A percentile compares a stretch with the other conserved stretches of the same genome.
phyloP scores from a whole-genome alignment of 2,113 vertebrate genomes.

The Lipotes vexillifer region DNA sequence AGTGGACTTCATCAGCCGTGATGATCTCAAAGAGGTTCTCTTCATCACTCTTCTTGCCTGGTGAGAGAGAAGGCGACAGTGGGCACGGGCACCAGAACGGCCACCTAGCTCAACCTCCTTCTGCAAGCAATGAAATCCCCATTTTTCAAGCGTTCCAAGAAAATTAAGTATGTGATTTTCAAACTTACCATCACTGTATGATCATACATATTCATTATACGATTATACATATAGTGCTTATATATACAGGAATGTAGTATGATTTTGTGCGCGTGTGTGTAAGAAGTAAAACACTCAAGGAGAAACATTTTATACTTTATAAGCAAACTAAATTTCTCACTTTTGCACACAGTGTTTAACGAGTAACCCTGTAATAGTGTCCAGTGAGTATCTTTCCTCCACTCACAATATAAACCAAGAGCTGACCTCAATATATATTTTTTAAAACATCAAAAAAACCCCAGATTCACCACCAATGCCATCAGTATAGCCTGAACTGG shows the following conservation, averaged over 20 bases:
- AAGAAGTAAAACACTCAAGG: background rate
- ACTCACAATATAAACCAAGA: background rate
- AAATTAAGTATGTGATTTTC: background rate
- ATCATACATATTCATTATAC: background rate
- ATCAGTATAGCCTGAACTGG: background rate
- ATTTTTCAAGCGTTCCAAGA: background rate
- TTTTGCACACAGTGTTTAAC: background rate
- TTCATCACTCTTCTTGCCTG: conserved; percentile 90
- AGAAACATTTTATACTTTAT: conserved; percentile 14
- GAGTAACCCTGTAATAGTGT: background rate
- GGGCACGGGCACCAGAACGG: accelerated
- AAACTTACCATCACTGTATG: background rate
- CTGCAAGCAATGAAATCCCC: background rate
- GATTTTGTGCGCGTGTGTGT: background rate
- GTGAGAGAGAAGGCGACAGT: background rate
- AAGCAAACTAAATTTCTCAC: background rate
- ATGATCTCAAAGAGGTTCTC: conserved; percentile 98
- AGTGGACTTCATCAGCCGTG: conserved; percentile 93
- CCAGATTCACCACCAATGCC: background rate
- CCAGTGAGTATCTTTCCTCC: background rate
- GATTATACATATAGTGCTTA: background rate
- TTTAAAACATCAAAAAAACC: background rate
- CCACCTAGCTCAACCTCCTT: background rate
- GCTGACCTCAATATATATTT: background rate
- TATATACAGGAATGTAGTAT: background rate